Evolutionary conservation across 2,113 vertebrate species (phyloP).

Genomic region (Gallinago media): DNA sequence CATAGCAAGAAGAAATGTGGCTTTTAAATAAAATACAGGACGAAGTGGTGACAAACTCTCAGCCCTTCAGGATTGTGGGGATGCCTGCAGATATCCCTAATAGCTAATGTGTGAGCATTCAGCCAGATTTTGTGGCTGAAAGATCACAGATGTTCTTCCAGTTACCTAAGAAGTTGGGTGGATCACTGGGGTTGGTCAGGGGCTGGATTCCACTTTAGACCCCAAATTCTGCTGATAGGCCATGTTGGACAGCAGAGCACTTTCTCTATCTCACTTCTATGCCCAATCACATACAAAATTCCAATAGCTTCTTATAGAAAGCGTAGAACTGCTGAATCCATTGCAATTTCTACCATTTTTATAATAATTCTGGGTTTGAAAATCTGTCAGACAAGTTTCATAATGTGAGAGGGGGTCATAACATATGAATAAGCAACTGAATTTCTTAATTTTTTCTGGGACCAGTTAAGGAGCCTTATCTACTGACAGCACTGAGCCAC

Average conservation of each 20-base stretch:
- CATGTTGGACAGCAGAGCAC: fast-evolving
- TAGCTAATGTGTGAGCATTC: not conserved
- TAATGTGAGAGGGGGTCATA: not conserved
- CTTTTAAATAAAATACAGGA: not conserved
- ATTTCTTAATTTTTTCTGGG: not conserved
- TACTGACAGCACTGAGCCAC: not conserved
- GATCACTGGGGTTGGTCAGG: fast-evolving
- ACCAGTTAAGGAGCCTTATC: not conserved
- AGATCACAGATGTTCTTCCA: not conserved
- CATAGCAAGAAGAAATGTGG: not conserved
- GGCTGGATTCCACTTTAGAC: not conserved
- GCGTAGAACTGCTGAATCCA: not conserved
- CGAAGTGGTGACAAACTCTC: not conserved
- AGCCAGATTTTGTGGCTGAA: not conserved
- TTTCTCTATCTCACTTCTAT: not conserved
- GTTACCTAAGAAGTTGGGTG: not conserved
- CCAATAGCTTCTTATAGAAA: not conserved
- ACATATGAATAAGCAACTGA: not conserved
- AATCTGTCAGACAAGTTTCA: not conserved
- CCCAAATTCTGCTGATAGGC: not conserved
- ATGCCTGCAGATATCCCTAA: not conserved
- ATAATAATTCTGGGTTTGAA: not conserved
- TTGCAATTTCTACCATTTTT: not conserved
- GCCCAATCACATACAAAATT: not conserved
- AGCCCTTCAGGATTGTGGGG: not conserved